Percentiles rank a stretch among this genome's conserved stretches.
These are phyloP conservation scores for Piaya cayana DNA, from an alignment of 2,113 vertebrate species.

Conservation along the genomic window DNA sequence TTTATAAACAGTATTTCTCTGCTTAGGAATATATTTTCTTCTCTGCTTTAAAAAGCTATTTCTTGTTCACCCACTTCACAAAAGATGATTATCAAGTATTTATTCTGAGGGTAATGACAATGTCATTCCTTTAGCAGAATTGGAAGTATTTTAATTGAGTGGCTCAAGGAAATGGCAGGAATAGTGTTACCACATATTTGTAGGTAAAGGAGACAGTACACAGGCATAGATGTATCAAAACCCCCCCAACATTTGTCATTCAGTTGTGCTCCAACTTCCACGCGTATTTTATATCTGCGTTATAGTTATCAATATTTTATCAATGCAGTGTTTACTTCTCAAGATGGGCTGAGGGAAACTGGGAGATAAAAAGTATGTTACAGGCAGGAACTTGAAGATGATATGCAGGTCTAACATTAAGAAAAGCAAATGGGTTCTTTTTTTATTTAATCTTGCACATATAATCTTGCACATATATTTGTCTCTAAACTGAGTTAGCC, in stretches of 20 bases:
- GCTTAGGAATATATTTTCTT: background rate
- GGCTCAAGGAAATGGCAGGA: background rate
- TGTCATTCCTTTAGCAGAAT: background rate
- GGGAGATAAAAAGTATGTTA: background rate
- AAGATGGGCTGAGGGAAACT: background rate
- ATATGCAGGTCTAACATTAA: background rate
- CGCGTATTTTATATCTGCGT: background rate
- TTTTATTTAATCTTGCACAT: background rate
- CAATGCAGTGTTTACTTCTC: background rate
- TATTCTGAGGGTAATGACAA: background rate
- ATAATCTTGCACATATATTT: background rate
- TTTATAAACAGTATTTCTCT: background rate
- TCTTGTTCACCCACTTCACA: background rate
- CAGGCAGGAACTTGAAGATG: background rate
- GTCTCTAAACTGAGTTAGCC: background rate
- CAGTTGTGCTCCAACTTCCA: background rate
- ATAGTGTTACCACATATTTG: background rate
- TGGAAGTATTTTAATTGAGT: background rate
- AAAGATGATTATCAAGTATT: background rate
- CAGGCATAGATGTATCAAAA: background rate
- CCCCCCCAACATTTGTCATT: background rate
- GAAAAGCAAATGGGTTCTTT: background rate
- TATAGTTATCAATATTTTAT: background rate
- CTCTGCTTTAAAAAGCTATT: background rate
- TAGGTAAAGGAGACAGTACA: background rate